phyloP scores from a whole-genome alignment of 64 coral and sea anemone species.

The Astreopora myriophthalma region DNA sequence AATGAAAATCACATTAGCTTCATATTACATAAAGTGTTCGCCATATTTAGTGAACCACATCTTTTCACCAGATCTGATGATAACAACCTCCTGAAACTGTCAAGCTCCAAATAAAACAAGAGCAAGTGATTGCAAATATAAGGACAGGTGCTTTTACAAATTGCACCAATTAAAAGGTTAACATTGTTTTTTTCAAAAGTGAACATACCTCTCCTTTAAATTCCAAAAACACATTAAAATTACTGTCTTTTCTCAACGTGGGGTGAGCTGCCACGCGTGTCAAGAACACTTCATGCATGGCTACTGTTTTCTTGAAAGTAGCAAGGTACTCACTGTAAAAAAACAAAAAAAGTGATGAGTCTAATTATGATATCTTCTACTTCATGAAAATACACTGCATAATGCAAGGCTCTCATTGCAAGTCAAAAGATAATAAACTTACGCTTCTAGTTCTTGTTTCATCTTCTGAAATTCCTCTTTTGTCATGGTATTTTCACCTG shows the following conservation, averaged over 20 bases:
- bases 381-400: too few species aligned
- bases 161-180: too few species aligned
- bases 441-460: constrained; percentile 98
- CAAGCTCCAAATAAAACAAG: too few species aligned
- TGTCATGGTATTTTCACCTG: constrained; percentile 98
- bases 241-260: constrained; percentile 92
- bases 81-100: too few species aligned
- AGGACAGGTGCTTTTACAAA: too few species aligned
- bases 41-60: too few species aligned
- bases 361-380: too few species aligned
- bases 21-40: too few species aligned
- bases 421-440: constrained; percentile 47
- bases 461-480: constrained; percentile 99
- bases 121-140: too few species aligned
- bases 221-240: constrained; percentile 99
- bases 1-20: too few species aligned
- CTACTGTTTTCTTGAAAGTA: constrained; percentile 99
- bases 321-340: constrained; percentile 90
- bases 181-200: neutral
- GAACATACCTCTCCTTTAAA: constrained; percentile 94
- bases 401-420: too few species aligned
- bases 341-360: neutral
- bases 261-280: constrained; percentile 91
- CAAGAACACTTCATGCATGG: constrained; percentile 99
- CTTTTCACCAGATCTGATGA: too few species aligned